Conservation (phyloP, 2,888 invertebrate species). For the Aelia acuminata region DNA sequence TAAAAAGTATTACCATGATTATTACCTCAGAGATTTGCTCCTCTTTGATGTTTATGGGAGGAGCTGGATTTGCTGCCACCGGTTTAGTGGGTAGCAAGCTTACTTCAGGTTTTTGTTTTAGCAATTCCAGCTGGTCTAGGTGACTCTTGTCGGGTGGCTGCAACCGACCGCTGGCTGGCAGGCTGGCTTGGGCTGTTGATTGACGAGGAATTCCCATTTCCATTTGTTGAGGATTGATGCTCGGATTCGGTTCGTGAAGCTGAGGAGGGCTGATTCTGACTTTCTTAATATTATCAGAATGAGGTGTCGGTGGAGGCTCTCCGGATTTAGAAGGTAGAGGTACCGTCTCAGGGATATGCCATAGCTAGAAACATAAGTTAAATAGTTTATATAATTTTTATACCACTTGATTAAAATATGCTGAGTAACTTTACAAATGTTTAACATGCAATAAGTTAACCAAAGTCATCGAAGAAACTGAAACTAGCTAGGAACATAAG, state of each 20-base stretch:
- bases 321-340: constrained; percentile 37
- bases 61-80: neutral
- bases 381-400: no score
- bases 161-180: neutral
- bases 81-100: constrained; percentile 32
- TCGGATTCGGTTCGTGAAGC: neutral
- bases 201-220: neutral
- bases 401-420: no score
- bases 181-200: neutral
- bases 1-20: no score
- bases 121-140: neutral
- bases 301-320: constrained; percentile 48
- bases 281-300: constrained; percentile 52
- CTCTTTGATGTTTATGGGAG: neutral
- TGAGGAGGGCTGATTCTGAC: constrained; percentile 52
- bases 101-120: constrained; percentile 31
- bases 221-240: neutral
- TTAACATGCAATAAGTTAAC: no score
- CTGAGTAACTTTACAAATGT: no score
- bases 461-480: no score
- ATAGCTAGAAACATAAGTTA: constrained; percentile 63
- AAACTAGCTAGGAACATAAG: no score
- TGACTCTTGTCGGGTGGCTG: constrained; percentile 4
- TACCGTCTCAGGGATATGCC: constrained; percentile 69
- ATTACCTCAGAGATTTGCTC: constrained; percentile 15